These are phyloP conservation scores for Mythimna impura DNA, from an alignment of 2,888 invertebrate species.

Conservation along the genomic window DNA sequence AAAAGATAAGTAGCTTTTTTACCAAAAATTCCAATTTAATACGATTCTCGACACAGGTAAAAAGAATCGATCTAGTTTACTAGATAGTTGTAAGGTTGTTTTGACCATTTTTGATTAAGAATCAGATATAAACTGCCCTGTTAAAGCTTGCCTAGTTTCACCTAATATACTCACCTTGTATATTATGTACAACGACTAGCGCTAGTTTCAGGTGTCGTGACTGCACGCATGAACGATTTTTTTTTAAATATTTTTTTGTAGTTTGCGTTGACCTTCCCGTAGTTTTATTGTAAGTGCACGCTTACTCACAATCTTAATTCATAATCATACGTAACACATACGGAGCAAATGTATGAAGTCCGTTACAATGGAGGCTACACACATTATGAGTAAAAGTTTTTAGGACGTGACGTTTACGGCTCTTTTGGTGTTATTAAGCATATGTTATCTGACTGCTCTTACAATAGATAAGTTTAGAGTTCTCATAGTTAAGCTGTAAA, in stretches of 20 bases:
- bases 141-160: conserved; percentile 31
- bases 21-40: neutral
- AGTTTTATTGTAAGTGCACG: conserved; percentile 50
- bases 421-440: conserved; percentile 69
- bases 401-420: conserved; percentile 82
- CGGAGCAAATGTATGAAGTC: conserved; percentile 58
- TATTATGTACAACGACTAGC: conserved; percentile 25
- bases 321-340: conserved; percentile 66
- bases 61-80: conserved; percentile 14
- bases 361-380: conserved; percentile 68
- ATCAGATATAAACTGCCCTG: conserved; percentile 20
- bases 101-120: conserved; percentile 6
- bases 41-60: neutral
- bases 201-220: conserved; percentile 50
- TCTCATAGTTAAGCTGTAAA: neutral
- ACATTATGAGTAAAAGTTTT: conserved; percentile 76
- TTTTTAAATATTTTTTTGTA: conserved; percentile 45
- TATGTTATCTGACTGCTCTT: conserved; percentile 20
- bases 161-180: conserved; percentile 19
- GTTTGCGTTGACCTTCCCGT: conserved; percentile 50
- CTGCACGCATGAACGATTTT: conserved; percentile 41
- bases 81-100: neutral
- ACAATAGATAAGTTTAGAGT: conserved; percentile 3
- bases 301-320: conserved; percentile 53
- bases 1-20: too few relatives aligned